phyloP scores from a whole-genome alignment of 2,888 invertebrate genomes.

The Marronus borbonicus region DNA sequence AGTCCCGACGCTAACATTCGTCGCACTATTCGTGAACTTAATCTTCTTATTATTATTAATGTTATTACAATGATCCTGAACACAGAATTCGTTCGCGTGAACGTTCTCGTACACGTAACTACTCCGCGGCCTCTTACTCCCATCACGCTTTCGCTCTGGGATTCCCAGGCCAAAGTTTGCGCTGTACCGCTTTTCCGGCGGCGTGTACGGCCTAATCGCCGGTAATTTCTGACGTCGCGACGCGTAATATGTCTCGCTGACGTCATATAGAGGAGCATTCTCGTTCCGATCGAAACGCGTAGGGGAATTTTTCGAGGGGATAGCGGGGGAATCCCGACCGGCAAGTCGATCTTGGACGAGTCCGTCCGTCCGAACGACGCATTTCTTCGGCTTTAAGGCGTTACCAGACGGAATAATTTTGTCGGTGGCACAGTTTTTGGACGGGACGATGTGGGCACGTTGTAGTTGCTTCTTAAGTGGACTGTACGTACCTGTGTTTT shows the following conservation, averaged over 20 bases:
- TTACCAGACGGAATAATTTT: constrained; percentile 62
- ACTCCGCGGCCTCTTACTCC: constrained; percentile 59
- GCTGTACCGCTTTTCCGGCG: constrained; percentile 67
- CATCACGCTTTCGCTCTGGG: constrained; percentile 51
- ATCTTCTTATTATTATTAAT: constrained; percentile 56
- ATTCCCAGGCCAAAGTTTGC: constrained; percentile 63
- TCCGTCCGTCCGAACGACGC: constrained; percentile 29
- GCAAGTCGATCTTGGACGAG: constrained; percentile 8
- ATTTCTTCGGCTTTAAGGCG: constrained; percentile 43
- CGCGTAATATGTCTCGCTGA: constrained; percentile 41
- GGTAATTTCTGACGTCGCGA: constrained; percentile 36
- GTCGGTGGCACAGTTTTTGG: constrained; percentile 67
- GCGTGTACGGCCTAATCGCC: constrained; percentile 62
- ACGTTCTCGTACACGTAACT: constrained; percentile 68
- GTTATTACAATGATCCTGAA: constrained; percentile 51
- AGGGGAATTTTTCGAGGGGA: not conserved
- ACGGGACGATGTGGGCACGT: constrained; percentile 66
- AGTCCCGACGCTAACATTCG: constrained; percentile 65
- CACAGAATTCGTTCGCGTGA: constrained; percentile 63
- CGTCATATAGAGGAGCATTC: constrained; percentile 32
- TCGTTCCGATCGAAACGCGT: constrained; percentile 32
- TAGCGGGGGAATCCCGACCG: constrained; percentile 14
- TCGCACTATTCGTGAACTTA: constrained; percentile 58
- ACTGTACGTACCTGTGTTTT: constrained; percentile 70
- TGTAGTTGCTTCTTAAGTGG: constrained; percentile 66